These are phyloP conservation scores for Protula sp. DNA, from an alignment of 2,888 invertebrate genomes.

Conservation along the genomic window DNA sequence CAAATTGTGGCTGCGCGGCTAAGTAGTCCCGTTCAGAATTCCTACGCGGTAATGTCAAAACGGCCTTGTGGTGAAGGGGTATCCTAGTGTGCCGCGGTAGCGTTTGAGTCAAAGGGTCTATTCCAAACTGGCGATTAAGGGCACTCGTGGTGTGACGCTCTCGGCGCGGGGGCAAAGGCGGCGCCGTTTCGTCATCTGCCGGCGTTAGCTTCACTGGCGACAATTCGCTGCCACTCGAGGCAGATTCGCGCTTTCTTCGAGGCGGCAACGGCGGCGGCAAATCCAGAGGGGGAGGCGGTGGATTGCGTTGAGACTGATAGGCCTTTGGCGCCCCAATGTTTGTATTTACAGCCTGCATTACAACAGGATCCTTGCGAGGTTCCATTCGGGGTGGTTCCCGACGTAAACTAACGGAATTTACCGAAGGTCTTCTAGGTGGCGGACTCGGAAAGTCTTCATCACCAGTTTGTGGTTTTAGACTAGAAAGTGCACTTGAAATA, in stretches of 20 bases:
- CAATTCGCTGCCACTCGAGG: slow-evolving; percentile 47
- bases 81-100: not conserved
- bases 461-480: too few species aligned
- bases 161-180: slow-evolving; percentile 9
- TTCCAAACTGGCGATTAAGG: not conserved
- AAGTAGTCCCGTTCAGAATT: not conserved
- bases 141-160: not conserved
- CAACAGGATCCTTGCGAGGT: too few species aligned
- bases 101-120: not conserved
- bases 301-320: too few species aligned
- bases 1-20: slow-evolving; percentile 7
- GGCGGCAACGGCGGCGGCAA: slow-evolving; percentile 63
- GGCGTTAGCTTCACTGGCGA: not conserved
- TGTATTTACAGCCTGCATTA: too few species aligned
- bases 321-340: too few species aligned
- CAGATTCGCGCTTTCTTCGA: slow-evolving; percentile 63
- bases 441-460: too few species aligned
- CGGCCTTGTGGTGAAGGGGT: not conserved
- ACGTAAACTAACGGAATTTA: too few species aligned
- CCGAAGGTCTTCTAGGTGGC: too few species aligned
- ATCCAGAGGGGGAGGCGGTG: not conserved
- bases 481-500: too few species aligned
- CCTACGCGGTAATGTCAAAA: not conserved
- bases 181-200: not conserved
- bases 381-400: too few species aligned